phyloP scores from a whole-genome alignment of 2,888 invertebrate genomes.

The Trisateles emortualis region DNA sequence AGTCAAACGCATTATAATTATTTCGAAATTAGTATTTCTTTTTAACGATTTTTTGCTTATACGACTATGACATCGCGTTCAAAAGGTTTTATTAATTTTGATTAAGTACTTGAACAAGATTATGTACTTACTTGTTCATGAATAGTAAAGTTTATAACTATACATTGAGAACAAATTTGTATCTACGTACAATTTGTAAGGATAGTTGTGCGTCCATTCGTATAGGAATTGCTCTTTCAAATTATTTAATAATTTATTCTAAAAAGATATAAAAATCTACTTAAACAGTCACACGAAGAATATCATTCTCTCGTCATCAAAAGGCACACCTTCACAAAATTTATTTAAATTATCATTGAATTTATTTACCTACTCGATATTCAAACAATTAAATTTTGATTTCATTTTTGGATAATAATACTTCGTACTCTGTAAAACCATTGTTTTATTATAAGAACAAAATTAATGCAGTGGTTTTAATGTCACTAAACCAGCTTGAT shows the following conservation, averaged over 20 bases:
- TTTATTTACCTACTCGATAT: conserved; percentile 42
- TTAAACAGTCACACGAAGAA: conserved; percentile 42
- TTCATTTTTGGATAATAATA: not conserved
- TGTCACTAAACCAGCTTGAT: no score
- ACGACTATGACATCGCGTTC: no score
- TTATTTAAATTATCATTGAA: conserved; percentile 24
- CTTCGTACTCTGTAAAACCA: not conserved
- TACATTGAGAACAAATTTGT: no score
- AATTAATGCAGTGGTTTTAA: no score
- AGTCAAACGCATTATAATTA: no score
- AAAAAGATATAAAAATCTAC: conserved; percentile 62
- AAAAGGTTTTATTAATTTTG: not conserved
- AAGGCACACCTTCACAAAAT: conserved; percentile 54
- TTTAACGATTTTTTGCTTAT: no score
- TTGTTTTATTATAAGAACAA: not conserved
- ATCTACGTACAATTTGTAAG: not conserved
- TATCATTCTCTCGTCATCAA: conserved; percentile 36
- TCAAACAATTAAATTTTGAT: not conserved
- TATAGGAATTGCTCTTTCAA: conserved; percentile 1
- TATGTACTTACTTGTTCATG: not conserved
- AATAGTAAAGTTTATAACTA: not conserved
- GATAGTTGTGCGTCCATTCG: conserved; percentile 1
- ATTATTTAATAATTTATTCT: conserved; percentile 30
- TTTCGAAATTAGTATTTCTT: no score
- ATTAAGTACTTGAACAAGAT: not conserved